phyloP scores from a whole-genome alignment of 2,888 invertebrate genomes.

The Entomobrya multifasciata region DNA sequence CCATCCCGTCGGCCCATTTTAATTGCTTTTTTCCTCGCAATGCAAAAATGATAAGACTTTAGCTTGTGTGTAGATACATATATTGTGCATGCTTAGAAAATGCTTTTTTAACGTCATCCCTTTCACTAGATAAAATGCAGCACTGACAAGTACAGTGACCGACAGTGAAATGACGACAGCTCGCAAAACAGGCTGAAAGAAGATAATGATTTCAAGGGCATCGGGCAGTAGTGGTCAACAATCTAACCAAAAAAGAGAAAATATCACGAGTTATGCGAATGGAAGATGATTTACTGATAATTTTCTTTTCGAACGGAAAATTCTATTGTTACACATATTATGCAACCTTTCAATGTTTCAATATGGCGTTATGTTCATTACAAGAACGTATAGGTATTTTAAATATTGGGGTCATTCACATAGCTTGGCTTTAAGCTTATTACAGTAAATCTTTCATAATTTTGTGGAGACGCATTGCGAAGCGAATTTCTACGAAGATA shows the following conservation, averaged over 20 bases:
- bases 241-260: not conserved
- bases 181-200: not conserved
- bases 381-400: too few relatives aligned
- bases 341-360: too few relatives aligned
- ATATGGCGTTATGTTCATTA: too few relatives aligned
- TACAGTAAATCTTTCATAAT: too few relatives aligned
- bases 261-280: not conserved
- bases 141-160: not conserved
- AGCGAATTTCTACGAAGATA: too few relatives aligned
- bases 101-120: not conserved
- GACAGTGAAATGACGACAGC: not conserved
- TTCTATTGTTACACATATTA: too few relatives aligned
- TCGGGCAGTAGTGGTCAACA: conserved; percentile 10
- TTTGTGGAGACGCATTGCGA: too few relatives aligned
- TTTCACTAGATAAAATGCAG: not conserved
- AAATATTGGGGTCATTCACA: too few relatives aligned
- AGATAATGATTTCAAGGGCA: not conserved
- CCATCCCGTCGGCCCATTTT: not conserved
- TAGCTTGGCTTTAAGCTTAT: too few relatives aligned
- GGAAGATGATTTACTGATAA: too few relatives aligned
- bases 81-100: not conserved
- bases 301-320: too few relatives aligned
- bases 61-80: too few relatives aligned
- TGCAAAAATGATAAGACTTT: not conserved
- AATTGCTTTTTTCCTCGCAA: conserved; percentile 13